phyloP scores from a whole-genome alignment of 2,113 vertebrate genomes.

The Clarias gariepinus region DNA sequence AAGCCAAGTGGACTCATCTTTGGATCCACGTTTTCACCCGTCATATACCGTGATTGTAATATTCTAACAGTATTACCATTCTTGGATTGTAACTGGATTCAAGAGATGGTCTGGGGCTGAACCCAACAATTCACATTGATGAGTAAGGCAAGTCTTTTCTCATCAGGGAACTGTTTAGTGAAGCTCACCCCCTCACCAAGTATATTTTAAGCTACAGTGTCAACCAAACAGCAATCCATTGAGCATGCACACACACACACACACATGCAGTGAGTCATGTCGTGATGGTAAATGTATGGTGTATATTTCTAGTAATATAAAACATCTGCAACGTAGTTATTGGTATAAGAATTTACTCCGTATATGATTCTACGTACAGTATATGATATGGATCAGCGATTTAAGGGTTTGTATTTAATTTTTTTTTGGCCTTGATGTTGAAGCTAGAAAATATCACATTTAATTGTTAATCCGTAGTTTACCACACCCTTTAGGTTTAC shows the following conservation, averaged over 20 bases:
- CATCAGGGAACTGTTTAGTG: conserved; percentile 41
- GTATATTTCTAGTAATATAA: conserved; percentile 44
- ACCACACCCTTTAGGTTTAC: neutral
- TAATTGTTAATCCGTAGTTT: neutral
- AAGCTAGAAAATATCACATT: neutral
- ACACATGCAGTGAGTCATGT: conserved; percentile 44
- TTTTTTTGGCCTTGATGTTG: neutral
- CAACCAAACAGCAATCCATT: conserved; percentile 46
- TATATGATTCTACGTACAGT: neutral
- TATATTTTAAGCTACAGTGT: conserved; percentile 54
- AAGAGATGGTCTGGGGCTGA: conserved; percentile 33
- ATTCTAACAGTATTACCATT: conserved; percentile 18
- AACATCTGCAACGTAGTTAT: conserved; percentile 25
- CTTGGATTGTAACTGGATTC: neutral
- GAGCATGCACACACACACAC: conserved; percentile 21
- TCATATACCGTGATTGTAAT: neutral
- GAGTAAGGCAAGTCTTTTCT: conserved; percentile 48
- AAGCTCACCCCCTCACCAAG: conserved; percentile 54
- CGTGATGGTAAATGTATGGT: conserved; percentile 37
- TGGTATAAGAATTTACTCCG: conserved; percentile 3
- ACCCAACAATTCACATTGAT: conserved; percentile 42
- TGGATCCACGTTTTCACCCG: neutral
- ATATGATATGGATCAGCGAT: neutral
- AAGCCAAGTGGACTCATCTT: neutral
- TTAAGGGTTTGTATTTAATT: neutral